phyloP scores from a whole-genome alignment of 2,797 vertebrate genomes.

The Urophycis tenuis region DNA sequence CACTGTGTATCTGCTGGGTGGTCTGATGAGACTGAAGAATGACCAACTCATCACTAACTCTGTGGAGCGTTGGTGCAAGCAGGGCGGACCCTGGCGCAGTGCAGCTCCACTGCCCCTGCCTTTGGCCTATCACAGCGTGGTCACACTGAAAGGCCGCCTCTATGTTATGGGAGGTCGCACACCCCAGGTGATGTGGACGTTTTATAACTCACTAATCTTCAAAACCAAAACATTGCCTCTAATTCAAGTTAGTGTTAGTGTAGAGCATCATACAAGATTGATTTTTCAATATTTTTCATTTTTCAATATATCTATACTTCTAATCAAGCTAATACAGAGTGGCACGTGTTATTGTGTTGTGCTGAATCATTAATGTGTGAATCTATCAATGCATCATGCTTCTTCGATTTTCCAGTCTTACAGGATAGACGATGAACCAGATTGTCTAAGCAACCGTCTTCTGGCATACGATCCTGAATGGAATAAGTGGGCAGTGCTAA shows the following conservation, averaged over 20 bases:
- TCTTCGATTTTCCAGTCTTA: slow-evolving; percentile 63
- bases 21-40: slow-evolving; percentile 93
- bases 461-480: slow-evolving; percentile 83
- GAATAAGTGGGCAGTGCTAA: slow-evolving; percentile 84
- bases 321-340: background rate
- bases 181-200: slow-evolving; percentile 79
- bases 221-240: background rate
- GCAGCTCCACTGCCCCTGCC: slow-evolving; percentile 83
- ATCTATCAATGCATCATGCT: slow-evolving; percentile 13
- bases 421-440: slow-evolving; percentile 89
- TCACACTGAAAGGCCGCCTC: slow-evolving; percentile 78
- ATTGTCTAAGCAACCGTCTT: slow-evolving; percentile 87
- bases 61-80: slow-evolving; percentile 84
- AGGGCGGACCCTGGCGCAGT: slow-evolving; percentile 82
- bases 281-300: no score
- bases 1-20: slow-evolving; percentile 86
- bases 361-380: slow-evolving; percentile 6
- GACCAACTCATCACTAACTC: slow-evolving; percentile 87
- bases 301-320: background rate
- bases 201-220: background rate
- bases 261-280: background rate
- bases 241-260: background rate
- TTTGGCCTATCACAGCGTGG: slow-evolving; percentile 81
- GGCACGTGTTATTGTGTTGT: slow-evolving; percentile 33
- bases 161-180: slow-evolving; percentile 93